Conservation (phyloP, 2,797 vertebrate genomes). For the Macroramphosus scolopax region DNA sequence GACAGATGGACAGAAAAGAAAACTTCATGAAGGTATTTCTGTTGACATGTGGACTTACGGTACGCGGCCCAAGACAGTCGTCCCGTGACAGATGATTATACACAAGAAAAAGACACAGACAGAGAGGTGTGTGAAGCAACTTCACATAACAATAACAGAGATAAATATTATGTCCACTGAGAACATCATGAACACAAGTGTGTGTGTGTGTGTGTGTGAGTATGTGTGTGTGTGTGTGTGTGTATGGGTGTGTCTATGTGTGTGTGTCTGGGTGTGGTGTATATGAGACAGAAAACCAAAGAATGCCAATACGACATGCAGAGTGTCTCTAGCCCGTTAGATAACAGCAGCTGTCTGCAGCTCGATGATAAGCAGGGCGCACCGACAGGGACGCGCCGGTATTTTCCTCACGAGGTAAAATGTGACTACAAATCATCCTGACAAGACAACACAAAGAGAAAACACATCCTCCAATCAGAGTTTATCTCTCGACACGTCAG, state of each 20-base stretch:
- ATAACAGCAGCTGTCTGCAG: conserved; percentile 46
- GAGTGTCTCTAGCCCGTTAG: conserved; percentile 31
- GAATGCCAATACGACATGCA: conserved; percentile 11
- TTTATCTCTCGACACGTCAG: no score
- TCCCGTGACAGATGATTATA: background rate
- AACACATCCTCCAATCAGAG: background rate
- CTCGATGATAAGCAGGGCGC: conserved; percentile 42
- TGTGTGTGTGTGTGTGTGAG: background rate
- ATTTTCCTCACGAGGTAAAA: conserved; percentile 29
- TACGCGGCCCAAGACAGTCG: no score
- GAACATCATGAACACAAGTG: conserved; percentile 2
- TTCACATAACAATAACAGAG: conserved; percentile 1
- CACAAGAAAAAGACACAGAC: background rate
- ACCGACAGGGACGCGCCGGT: conserved; percentile 16
- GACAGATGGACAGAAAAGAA: no score
- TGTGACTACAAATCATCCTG: conserved; percentile 20
- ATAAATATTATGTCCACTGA: conserved; percentile 6
- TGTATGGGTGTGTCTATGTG: no score
- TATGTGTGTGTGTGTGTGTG: conserved; percentile 2
- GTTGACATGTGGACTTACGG: background rate
- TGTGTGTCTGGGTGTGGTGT: background rate
- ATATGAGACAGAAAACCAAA: background rate
- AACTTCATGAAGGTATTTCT: background rate
- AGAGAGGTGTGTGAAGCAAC: background rate
- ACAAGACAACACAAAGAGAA: conserved; percentile 6